A percentile compares a stretch with the other conserved stretches of the same genome.
Evolutionary conservation across 2,797 vertebrate genomes (phyloP).

Genomic region (Liparis tanakae): DNA sequence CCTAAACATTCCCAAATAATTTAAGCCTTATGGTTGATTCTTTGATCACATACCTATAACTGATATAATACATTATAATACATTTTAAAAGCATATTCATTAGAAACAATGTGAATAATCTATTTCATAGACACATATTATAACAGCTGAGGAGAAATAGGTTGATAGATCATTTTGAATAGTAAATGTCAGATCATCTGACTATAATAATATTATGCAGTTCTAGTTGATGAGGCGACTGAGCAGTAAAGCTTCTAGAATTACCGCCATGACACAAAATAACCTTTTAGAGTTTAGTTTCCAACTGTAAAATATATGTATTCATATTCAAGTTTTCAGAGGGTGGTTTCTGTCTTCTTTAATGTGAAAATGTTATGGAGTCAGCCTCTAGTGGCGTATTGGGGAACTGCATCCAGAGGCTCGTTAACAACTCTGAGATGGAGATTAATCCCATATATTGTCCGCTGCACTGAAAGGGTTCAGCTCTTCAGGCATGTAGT

Average conservation of each 20-base stretch:
- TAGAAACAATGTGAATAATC: neutral
- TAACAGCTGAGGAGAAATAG: neutral
- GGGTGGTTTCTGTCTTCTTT: neutral
- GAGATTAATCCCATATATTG: neutral
- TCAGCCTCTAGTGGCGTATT: conserved; percentile 23
- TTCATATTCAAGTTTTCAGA: neutral
- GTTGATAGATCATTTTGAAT: neutral
- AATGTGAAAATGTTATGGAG: neutral
- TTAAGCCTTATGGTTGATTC: neutral
- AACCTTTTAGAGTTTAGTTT: neutral
- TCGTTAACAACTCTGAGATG: neutral
- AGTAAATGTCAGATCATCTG: neutral
- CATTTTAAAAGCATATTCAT: neutral
- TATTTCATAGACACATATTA: neutral
- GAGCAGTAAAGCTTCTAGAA: neutral
- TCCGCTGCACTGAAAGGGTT: neutral
- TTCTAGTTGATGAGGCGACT: neutral
- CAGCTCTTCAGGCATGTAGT: neutral
- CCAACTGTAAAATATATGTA: neutral
- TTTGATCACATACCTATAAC: neutral
- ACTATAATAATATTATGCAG: neutral
- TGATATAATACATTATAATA: neutral
- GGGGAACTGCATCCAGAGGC: neutral
- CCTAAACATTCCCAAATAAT: neutral
- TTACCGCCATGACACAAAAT: neutral